phyloP scores from a whole-genome alignment of 2,113 vertebrate genomes.

The Gadus chalcogrammus region DNA sequence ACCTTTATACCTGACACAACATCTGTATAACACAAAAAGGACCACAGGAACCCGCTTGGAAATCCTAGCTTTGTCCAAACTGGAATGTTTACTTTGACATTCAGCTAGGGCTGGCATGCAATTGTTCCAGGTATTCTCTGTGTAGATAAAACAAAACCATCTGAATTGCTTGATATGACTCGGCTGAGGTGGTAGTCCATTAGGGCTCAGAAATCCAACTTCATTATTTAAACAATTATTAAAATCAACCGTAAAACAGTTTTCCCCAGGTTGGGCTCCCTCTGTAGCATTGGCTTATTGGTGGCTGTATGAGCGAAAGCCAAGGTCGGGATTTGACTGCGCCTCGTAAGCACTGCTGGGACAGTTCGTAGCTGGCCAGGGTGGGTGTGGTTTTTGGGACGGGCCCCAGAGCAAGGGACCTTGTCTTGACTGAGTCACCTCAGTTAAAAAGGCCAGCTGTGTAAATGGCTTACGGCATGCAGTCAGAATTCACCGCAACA shows the following conservation, averaged over 20 bases:
- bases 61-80: not conserved
- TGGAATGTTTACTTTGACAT: not conserved
- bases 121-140: too few relatives aligned
- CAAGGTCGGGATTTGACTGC: too few relatives aligned
- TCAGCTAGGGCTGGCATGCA: not conserved
- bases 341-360: too few relatives aligned
- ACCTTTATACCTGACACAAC: not conserved
- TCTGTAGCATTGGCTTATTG: too few relatives aligned
- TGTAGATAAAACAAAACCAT: too few relatives aligned
- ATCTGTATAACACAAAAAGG: not conserved
- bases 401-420: constrained; percentile 63
- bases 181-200: too few relatives aligned
- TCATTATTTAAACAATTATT: too few relatives aligned
- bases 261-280: too few relatives aligned
- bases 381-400: constrained; percentile 57
- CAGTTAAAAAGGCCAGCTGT: constrained; percentile 70
- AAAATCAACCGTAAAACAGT: too few relatives aligned
- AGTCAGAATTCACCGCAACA: constrained; percentile 61
- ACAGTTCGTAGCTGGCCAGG: not conserved
- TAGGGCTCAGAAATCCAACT: too few relatives aligned
- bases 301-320: too few relatives aligned
- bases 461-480: constrained; percentile 74
- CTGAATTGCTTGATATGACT: too few relatives aligned
- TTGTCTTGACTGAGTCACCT: constrained; percentile 63
- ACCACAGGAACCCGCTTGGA: not conserved